phyloP scores from a whole-genome alignment of 1,140 invertebrate species.

The Alviniconcha marisindica region DNA sequence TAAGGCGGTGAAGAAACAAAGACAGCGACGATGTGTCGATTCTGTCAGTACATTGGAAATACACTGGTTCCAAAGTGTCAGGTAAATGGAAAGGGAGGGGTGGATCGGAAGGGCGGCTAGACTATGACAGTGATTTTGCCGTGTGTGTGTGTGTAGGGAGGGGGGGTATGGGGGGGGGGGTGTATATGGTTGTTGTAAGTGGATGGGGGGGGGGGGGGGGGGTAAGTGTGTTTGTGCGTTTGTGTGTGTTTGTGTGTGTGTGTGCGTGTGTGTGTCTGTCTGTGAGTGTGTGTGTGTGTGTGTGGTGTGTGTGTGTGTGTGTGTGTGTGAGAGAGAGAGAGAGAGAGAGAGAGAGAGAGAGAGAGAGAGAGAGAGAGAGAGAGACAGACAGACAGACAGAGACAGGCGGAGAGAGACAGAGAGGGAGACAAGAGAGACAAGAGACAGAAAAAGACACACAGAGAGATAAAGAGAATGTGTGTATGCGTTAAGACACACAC shows the following conservation, averaged over 20 bases:
- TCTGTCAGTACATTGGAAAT: no score
- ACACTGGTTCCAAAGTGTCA: no score
- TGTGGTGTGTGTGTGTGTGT: neutral
- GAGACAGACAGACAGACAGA: neutral
- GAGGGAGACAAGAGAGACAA: neutral
- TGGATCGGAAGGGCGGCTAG: no score
- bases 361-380: neutral
- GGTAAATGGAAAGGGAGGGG: no score
- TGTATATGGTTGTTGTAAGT: no score
- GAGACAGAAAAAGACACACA: neutral
- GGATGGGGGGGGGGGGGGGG: no score
- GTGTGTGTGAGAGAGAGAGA: neutral
- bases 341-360: slow-evolving; percentile 17
- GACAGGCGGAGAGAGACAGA: neutral
- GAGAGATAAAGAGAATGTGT: neutral
- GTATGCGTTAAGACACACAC: no score
- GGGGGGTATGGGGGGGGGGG: no score
- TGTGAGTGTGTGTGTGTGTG: neutral
- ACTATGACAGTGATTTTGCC: no score
- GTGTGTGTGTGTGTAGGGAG: no score
- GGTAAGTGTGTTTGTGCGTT: neutral
- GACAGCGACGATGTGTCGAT: no score
- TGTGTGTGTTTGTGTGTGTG: neutral
- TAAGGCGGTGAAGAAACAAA: no score
- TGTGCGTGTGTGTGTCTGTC: neutral